A percentile compares a stretch with the other conserved stretches of the same genome.
phyloP scores from a whole-genome alignment of 2,888 invertebrate species.

The Octonoba sinensis region DNA sequence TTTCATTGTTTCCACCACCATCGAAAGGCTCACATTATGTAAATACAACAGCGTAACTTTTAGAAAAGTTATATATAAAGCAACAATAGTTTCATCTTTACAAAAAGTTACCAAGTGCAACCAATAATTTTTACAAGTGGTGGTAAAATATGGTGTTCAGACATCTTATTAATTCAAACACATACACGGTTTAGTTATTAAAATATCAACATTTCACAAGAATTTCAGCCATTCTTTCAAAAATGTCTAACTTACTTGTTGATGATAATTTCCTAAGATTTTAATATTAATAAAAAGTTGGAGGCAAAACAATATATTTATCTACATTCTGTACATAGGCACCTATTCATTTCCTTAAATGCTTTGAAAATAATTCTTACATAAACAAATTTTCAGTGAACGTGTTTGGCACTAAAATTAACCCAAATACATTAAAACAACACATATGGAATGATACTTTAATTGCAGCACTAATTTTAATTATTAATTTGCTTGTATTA shows the following conservation, averaged over 20 bases:
- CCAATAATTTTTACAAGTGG: conserved; percentile 6
- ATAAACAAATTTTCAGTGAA: conserved; percentile 31
- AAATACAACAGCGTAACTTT: conserved; percentile 36
- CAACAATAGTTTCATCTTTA: conserved; percentile 20
- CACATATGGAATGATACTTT: conserved; percentile 41
- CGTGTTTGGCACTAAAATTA: conserved; percentile 14
- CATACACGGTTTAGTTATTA: too few relatives aligned
- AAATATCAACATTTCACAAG: too few relatives aligned
- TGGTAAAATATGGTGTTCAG: not conserved
- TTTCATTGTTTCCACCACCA: conserved; percentile 39
- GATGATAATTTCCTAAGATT: not conserved
- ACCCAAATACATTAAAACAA: conserved; percentile 23
- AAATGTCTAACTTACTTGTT: too few relatives aligned
- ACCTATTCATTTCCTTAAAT: conserved; percentile 16
- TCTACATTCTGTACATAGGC: conserved; percentile 8
- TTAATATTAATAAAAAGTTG: not conserved
- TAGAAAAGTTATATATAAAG: conserved; percentile 24
- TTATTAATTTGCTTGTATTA: too few relatives aligned
- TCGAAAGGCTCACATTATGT: conserved; percentile 16
- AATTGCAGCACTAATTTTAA: not conserved
- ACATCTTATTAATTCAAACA: too few relatives aligned
- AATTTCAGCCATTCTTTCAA: too few relatives aligned
- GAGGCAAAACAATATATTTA: conserved; percentile 8
- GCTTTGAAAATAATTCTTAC: conserved; percentile 38
- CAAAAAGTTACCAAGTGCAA: conserved; percentile 16